Evolutionary conservation across 1,140 invertebrate genomes (phyloP).

Genomic region (Lanistes nyassanus): DNA sequence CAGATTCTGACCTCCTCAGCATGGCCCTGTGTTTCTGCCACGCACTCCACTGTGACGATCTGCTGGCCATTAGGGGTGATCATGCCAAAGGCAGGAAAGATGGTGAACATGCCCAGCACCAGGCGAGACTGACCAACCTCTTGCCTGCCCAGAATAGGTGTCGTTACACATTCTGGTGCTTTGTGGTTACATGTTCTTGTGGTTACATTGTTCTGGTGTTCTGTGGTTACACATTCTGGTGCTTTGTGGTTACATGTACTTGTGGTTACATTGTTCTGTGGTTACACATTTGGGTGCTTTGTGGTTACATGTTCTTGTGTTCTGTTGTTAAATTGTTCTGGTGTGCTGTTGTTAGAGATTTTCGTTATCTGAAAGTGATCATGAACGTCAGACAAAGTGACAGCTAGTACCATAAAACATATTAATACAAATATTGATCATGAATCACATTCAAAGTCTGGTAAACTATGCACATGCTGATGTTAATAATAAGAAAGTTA

Average conservation of each 20-base stretch:
- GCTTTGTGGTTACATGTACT: no score
- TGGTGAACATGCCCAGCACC: slow-evolving; percentile 61
- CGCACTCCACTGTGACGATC: slow-evolving; percentile 64
- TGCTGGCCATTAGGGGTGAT: slow-evolving; percentile 59
- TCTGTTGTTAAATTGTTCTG: no score
- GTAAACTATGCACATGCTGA: not conserved
- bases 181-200: no score
- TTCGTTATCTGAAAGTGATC: no score
- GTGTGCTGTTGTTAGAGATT: not conserved
- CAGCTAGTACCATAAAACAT: no score
- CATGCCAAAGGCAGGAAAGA: slow-evolving; percentile 65
- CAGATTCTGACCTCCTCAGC: slow-evolving; percentile 57
- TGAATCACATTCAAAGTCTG: no score
- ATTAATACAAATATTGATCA: no score
- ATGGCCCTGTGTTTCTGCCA: slow-evolving; percentile 57
- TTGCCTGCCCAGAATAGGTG: slow-evolving; percentile 41
- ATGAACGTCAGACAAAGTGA: no score
- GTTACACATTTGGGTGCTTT: not conserved
- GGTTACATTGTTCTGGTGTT: no score
- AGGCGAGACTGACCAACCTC: slow-evolving; percentile 59
- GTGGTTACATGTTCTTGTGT: no score
- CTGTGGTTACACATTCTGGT: not conserved
- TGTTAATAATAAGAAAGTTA: no score
- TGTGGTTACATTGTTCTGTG: no score
- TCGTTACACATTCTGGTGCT: not conserved